Evolutionary conservation across 2,113 vertebrate species (phyloP).

Genomic region (Chloropsis hardwickii): DNA sequence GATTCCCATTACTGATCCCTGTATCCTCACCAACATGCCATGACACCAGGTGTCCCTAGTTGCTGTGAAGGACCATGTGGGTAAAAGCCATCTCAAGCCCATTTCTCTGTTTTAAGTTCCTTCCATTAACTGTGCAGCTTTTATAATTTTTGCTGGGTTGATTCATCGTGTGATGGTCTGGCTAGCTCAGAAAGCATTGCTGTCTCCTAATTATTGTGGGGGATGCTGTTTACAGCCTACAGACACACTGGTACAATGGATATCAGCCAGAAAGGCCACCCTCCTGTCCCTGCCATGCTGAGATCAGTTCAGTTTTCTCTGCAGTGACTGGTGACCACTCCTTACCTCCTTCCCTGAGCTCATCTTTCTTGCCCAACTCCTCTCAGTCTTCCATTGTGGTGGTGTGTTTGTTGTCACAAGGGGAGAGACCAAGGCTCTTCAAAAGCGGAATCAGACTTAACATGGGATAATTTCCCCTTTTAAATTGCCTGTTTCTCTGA

Average conservation of each 20-base stretch:
- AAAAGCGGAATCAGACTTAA: background rate
- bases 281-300: background rate
- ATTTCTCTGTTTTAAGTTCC: background rate
- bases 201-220: background rate
- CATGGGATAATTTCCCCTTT: background rate
- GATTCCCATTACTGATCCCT: background rate
- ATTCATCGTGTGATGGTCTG: accelerated
- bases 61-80: background rate
- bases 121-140: background rate
- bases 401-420: background rate
- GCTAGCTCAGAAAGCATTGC: background rate
- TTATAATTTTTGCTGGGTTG: background rate
- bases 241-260: background rate
- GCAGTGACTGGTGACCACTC: background rate
- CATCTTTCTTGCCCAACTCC: background rate
- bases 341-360: background rate
- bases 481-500: background rate
- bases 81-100: background rate
- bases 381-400: background rate
- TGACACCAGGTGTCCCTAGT: background rate
- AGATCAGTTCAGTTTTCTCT: background rate
- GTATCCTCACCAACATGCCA: accelerated
- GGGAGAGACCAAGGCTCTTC: background rate
- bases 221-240: background rate
- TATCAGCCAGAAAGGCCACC: background rate